Percentiles rank a stretch among this genome's conserved stretches.
Conservation (phyloP, 2,888 invertebrate genomes). For the Empis stercorea region DNA sequence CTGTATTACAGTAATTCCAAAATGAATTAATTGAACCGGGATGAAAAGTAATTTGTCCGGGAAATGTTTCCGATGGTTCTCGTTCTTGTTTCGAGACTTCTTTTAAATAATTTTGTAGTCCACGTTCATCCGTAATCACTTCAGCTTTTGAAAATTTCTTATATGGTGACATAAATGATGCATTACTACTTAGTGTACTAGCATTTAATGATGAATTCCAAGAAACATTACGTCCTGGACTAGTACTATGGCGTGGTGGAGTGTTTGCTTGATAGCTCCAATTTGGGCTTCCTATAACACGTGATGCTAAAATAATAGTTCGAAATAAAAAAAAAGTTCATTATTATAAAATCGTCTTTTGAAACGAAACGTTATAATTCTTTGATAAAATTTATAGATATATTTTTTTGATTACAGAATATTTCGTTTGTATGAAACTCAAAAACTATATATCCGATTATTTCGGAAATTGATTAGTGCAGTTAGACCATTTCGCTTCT, state of each 20-base stretch:
- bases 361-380: no score
- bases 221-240: constrained; percentile 20
- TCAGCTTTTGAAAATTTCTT: constrained; percentile 30
- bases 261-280: constrained; percentile 26
- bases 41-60: constrained; percentile 19
- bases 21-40: constrained; percentile 28
- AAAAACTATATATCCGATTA: no score
- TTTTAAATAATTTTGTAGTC: constrained; percentile 38
- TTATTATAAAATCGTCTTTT: neutral
- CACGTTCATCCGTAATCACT: constrained; percentile 38
- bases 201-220: constrained; percentile 25
- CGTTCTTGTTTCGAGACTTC: constrained; percentile 26
- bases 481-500: no score
- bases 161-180: constrained; percentile 28
- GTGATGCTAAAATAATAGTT: constrained; percentile 6
- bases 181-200: constrained; percentile 22
- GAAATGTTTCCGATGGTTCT: constrained; percentile 21
- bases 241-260: constrained; percentile 24
- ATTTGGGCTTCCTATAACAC: constrained; percentile 16
- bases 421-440: no score
- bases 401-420: no score
- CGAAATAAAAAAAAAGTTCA: neutral
- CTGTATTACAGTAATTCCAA: constrained; percentile 35
- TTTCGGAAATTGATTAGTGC: no score
- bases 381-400: no score